Base-by-base conservation (phyloP, 2,888 invertebrate species). In the Iselma pallidipennis region DNA sequence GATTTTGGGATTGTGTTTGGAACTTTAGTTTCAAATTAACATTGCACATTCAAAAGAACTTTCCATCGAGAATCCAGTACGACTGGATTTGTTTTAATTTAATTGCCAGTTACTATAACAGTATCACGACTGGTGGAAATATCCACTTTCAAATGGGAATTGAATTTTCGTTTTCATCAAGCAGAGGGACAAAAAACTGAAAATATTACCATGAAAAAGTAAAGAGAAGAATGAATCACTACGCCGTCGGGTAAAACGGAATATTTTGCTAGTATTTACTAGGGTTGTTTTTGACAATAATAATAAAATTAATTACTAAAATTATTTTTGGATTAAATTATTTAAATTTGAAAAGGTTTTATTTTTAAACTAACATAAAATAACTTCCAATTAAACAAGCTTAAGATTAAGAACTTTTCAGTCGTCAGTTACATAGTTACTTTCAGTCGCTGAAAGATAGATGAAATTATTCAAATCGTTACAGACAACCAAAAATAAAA, bases 1-100 rank as follows among this genome's bases (percentile, higher is more conserved):
- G 78, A 79, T 75, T 79, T 76, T 71, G 78, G 77, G 78, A 77
- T 78, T 76, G 73, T 69, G 73, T 71, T 76, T 70, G 71, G 66
- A 72, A 75, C 71, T 76, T 76, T 74, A 74, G 74, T 74, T 73
- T 71, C 71, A 68, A 74, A 75, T 76, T 75, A 74, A 70, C 75
- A 71, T 71, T 69, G 58, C 56, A 42, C 50, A 55, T 56, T 37
- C 45, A 31, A n/a, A 63, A 56, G 56, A 63, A 63, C 45, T 59
- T 12, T 42, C 42, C 42, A 21, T 10, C 21, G 21, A 10, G 19
- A 1, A 16, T 16, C 16, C 16, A 16, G 2, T 37, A 16, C 29
- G 12, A 16, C 16, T 37, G 37, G 37, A 37, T 37, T 37, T 37
- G 16, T 37, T 37, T 37, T 37, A 37, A 37, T 37, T 37, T 37